These are phyloP conservation scores for Cirrhinus mrigala DNA, from an alignment of 2,797 vertebrate species.

Conservation along the genomic window DNA sequence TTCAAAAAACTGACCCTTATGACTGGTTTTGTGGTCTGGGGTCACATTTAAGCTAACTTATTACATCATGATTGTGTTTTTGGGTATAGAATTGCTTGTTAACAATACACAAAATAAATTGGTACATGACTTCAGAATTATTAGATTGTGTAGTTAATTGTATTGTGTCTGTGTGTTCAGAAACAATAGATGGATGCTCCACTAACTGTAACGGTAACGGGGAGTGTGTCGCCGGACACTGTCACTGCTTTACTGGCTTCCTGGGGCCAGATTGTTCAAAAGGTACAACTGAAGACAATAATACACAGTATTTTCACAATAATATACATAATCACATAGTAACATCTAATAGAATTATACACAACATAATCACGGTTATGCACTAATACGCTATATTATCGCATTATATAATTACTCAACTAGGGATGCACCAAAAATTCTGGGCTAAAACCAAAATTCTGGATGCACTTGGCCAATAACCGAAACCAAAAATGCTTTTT, in stretches of 20 bases:
- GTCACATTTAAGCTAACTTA: neutral
- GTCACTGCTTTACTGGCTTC: conserved; percentile 90
- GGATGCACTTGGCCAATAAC: too few relatives aligned
- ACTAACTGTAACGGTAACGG: conserved; percentile 91
- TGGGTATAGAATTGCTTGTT: neutral
- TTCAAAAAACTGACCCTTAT: too few relatives aligned
- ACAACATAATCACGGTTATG: neutral
- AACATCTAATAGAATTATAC: neutral
- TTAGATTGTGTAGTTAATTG: neutral
- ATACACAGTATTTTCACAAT: neutral
- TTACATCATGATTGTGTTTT: neutral
- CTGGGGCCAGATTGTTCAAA: conserved; percentile 89
- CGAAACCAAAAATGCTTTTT: too few relatives aligned
- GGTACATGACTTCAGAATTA: neutral
- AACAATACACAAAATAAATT: neutral
- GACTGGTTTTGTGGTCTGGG: too few relatives aligned
- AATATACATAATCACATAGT: conserved; percentile 1
- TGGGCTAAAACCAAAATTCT: too few relatives aligned
- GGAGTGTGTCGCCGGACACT: conserved; percentile 89
- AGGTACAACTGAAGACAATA: conserved; percentile 71
- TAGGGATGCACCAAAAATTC: too few relatives aligned
- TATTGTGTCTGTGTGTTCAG: conserved; percentile 64
- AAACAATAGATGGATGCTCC: conserved; percentile 89
- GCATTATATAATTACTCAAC: neutral
- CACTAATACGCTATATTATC: neutral